These are phyloP conservation scores for Drosophila seclusa DNA, from an alignment of 2,888 invertebrate genomes.

Conservation along the genomic window DNA sequence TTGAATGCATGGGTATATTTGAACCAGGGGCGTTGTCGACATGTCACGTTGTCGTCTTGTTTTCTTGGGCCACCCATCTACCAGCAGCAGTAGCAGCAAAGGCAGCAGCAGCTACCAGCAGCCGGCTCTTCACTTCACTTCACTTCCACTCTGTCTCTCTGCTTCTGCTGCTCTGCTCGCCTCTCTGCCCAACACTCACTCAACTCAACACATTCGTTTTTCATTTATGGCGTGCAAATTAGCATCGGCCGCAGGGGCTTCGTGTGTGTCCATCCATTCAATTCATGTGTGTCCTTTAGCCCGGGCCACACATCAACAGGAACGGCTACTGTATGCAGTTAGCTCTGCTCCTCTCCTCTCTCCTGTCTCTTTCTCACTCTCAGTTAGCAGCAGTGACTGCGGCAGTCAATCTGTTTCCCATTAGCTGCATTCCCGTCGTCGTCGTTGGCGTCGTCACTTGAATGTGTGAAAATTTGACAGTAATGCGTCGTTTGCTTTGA, in stretches of 20 bases:
- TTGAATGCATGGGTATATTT: slow-evolving; percentile 1
- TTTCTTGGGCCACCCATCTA: slow-evolving; percentile 52
- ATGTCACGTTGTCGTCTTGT: slow-evolving; percentile 40
- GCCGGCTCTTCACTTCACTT: slow-evolving; percentile 56
- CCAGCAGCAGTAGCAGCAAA: slow-evolving; percentile 38
- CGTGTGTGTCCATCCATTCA: slow-evolving; percentile 53
- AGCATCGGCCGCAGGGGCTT: slow-evolving; percentile 71
- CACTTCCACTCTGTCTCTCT: slow-evolving; percentile 23
- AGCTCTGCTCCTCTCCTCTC: background rate
- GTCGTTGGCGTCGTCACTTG: slow-evolving; percentile 27
- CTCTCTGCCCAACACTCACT: slow-evolving; percentile 4
- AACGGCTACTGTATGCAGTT: slow-evolving; percentile 55
- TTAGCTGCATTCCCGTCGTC: slow-evolving; percentile 35
- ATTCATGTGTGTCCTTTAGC: slow-evolving; percentile 60
- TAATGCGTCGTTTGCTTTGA: slow-evolving; percentile 66
- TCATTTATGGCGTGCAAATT: slow-evolving; percentile 80
- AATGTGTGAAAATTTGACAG: slow-evolving; percentile 77
- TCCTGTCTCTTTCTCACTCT: background rate
- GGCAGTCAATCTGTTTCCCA: slow-evolving; percentile 61
- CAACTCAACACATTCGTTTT: slow-evolving; percentile 75
- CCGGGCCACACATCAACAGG: slow-evolving; percentile 51
- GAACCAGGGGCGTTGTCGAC: slow-evolving; percentile 56
- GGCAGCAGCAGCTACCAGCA: slow-evolving; percentile 25
- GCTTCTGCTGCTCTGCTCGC: background rate
- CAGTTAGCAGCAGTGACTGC: background rate